Percentiles rank a stretch among this genome's conserved stretches.
These are phyloP conservation scores for Aythya baeri DNA, from an alignment of 2,113 vertebrate genomes.

Conservation along the genomic window DNA sequence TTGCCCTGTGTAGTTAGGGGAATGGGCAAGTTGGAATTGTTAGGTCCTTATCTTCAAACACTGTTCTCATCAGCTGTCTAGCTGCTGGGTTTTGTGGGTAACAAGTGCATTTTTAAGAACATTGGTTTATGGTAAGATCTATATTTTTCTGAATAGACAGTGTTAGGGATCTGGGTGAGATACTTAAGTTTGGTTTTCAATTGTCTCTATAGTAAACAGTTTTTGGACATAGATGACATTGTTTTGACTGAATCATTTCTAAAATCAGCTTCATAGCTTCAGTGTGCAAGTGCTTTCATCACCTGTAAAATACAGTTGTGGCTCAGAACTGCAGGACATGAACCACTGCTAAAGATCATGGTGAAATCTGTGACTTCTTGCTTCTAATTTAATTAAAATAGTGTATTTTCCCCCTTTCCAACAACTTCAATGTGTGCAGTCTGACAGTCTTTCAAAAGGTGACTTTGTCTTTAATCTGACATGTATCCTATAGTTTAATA, in stretches of 20 bases:
- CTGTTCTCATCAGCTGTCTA: background rate
- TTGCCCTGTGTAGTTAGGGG: fast-evolving
- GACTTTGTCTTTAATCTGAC: background rate
- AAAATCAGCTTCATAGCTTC: background rate
- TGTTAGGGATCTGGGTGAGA: background rate
- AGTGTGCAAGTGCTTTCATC: background rate
- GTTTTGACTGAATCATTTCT: background rate
- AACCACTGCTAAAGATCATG: fast-evolving
- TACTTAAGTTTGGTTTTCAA: background rate
- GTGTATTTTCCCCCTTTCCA: background rate
- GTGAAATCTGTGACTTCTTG: background rate
- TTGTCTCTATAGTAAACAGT: background rate
- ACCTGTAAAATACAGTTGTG: background rate
- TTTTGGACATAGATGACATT: background rate
- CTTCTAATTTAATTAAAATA: background rate
- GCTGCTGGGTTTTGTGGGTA: background rate
- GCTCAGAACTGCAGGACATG: background rate
- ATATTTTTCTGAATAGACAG: background rate
- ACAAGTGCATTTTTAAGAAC: background rate
- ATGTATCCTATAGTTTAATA: background rate
- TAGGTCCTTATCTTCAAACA: background rate
- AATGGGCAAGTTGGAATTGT: background rate
- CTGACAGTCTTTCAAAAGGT: background rate
- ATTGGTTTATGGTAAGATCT: background rate
- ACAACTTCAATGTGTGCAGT: fast-evolving